Base-by-base conservation (phyloP, 2,888 invertebrate genomes). In the Drosophila quinaria region DNA sequence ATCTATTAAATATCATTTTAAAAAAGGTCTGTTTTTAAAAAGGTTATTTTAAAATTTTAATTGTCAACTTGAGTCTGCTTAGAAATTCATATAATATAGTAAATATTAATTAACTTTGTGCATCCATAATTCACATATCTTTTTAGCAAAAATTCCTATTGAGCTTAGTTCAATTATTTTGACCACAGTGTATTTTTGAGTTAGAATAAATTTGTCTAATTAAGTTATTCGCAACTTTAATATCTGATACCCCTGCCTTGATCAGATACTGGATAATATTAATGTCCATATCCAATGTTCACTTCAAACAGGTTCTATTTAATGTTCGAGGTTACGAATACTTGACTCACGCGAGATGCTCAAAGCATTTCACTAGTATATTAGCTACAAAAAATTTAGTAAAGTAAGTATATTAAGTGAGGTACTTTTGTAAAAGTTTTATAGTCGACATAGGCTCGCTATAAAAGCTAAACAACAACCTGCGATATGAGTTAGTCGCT, bases 381-480 rank as follows among this genome's bases (percentile, higher is more conserved):
- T 4, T 2, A 8, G 41, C 19, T 22, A 19, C 22, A 19, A 22
- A 37, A 10, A 25, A n/a, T n/a, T 35, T 1, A n/a, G 4, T 44
- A 55, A 33, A 49, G 17, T 58, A 33, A 49, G 17, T 58, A 10
- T 25, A 1, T 49, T 17, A 19, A 47, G 47, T 17, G 44, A 15
- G 13, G 22, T 61, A 49, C 50, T 50, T 56, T 62, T 61, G 35
- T 50, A 10, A 22, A 31, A 39, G 15, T n/a, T 17, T 25, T 25
- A 8, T 8, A 49, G n/a, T 25, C 19, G 9, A n/a, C 17, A n/a
- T 35, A n/a, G 25, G 6, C 10, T 22, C 10, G 41, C 47, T 78
- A 78, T 78, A 78, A 72, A 78, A 78, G 62, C 47, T 15, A 51
- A 25, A 0, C 11, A 19, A 19, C 17, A 47, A 29, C 11, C 44